Evolutionary conservation across 1,140 invertebrate genomes (phyloP), one percentile per base, ranked within the genome.

Genomic region (Bombus turneri): DNA sequence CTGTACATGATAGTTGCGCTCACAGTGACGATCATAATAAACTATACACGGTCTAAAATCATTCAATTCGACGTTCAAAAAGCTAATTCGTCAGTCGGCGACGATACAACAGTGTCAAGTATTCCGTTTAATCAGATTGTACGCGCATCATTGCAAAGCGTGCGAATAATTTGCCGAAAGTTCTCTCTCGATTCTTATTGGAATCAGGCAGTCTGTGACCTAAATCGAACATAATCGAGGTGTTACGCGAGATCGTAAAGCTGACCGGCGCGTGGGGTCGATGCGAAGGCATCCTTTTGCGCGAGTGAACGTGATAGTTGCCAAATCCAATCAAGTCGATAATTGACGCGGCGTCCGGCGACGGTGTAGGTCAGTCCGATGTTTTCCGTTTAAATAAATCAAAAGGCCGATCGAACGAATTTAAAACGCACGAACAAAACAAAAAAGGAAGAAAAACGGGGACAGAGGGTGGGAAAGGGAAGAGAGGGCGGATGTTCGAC

Each of bases 381-480:
- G 83, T 85, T 85, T 85, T 47, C 76, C 34, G 77, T 85, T 80
- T 85, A 85, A 85, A 80, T 85, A 85, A 85, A 85, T 80, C 83
- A 72, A 72, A 80, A 85, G 66, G 39, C 77, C 53, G 37, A 37
- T 53, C 62, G 53, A 22, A 43, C 53, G 76, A 79, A 79, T 77
- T 39, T 53, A 66, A 72, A 80, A 47, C 66, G 31, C 76, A n/a
- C 53, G 41, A 47, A 28, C 39, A 53, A 83, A 47, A 39, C 31
- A 66, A 79, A 79, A 79, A 66, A 12, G 1, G 28, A 15, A 18
- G 15, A 18, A 66, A 31, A 34, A 66, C 64, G 64, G 62, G 4
- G 31, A 10, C 10, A 25, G 37, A 1, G 62, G 31, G 22, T 25
- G 39, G 53, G 6, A 9, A 31, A n/a, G 34, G 10, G 43, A 12